Base-by-base conservation (phyloP, 2,113 vertebrate genomes). In the Solea senegalensis region DNA sequence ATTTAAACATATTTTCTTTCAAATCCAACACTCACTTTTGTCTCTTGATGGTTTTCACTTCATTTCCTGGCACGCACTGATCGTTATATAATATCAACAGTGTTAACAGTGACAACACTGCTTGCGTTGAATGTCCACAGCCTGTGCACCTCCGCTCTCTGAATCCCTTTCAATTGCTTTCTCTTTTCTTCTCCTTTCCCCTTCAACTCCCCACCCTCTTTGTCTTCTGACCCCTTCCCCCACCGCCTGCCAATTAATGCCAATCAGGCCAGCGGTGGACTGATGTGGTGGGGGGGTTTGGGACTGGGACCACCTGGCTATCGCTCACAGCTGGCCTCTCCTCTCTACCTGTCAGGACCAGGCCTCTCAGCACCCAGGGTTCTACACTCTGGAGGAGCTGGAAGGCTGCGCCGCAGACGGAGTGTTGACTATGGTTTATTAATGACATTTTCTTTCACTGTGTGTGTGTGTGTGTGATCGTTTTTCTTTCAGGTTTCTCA, bases 301-400 rank as follows among this genome's bases (percentile, higher is more conserved):
- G 84, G 82, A 84, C 83, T 80, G 82, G 83, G 83, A 89, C 87
- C 91, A 90, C 89, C 89, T 91, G 89, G 85, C 86, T 78, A 44
- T 46, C 2, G 67, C 72, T 77, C 80, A 73, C 89, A 87, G 88
- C 89, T 89, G 90, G 80, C 83, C 77, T 80, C 77, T 63, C 61
- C 67, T 71, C 63, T 48, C 48, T 66, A 75, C 77, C 80, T 88
- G 89, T 90, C 90, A 90, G 83, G 60, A 16, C 61, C 28, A n/a
- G 51, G 71, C 65, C 83, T 69, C 69, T 72, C 27, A 51, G 43
- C 52, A 48, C 53, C 53, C 43, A 39, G 55, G 21, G 65, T 11
- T 50, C n/a, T 27, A 5, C 58, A 56, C 16, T 21, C 27, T 15
- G 3, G 34, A 58, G 46, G 10, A 55, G 66, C 26, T 10, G 10